Conservation (phyloP, 2,797 vertebrate genomes). For the Apogon talboti region DNA sequence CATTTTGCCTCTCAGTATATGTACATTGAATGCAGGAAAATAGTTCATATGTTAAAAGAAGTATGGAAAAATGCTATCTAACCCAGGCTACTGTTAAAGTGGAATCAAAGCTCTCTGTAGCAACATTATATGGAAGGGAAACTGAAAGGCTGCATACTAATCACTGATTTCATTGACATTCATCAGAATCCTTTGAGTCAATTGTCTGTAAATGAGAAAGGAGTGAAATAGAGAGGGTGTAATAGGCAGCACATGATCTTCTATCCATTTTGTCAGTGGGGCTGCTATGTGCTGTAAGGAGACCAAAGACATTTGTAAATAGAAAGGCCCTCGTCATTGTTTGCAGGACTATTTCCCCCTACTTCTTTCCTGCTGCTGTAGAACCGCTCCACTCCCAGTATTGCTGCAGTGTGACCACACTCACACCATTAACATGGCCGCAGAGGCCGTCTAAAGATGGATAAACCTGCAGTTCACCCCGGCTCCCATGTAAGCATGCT, state of each 20-base stretch:
- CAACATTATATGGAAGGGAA: conserved; percentile 42
- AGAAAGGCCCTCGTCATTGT: conserved; percentile 6
- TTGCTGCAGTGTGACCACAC: conserved; percentile 16
- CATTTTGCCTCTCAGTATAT: not conserved
- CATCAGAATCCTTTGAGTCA: conserved; percentile 16
- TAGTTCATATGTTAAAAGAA: not conserved
- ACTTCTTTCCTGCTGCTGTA: not conserved
- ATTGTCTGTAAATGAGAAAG: conserved; percentile 8
- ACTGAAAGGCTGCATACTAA: conserved; percentile 10
- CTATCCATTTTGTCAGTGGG: not conserved
- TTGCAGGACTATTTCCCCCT: not conserved
- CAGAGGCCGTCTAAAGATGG: not conserved
- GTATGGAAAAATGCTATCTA: not conserved
- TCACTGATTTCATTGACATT: conserved; percentile 18
- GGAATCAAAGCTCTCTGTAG: conserved; percentile 18
- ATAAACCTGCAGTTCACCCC: conserved; percentile 20
- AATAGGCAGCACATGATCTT: conserved; percentile 4
- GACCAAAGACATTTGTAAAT: conserved; percentile 13
- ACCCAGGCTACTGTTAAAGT: conserved; percentile 4
- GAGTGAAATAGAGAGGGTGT: not conserved
- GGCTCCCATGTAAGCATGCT: not conserved
- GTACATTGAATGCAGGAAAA: not conserved
- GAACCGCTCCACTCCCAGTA: not conserved
- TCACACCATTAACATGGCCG: conserved; percentile 5
- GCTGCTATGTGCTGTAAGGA: not conserved